Evolutionary conservation across 2,888 invertebrate species (phyloP).

Genomic region (Cyaniris semiargus): DNA sequence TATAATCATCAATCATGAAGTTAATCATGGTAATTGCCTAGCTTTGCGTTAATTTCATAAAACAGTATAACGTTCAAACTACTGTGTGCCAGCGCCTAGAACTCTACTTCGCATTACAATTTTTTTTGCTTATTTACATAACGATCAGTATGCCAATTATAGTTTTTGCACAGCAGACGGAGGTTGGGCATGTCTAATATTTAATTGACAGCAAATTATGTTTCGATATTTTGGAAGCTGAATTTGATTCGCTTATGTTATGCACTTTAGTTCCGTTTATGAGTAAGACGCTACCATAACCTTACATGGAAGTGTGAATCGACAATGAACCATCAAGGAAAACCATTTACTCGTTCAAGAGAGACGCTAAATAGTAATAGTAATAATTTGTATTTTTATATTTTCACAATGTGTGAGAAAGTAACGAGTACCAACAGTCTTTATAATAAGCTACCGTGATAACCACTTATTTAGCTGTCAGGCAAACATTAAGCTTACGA

Average conservation of each 20-base stretch:
- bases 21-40: too few species aligned
- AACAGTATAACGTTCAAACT: too few species aligned
- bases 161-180: not conserved
- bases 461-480: not conserved
- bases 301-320: not conserved
- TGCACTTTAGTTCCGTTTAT: conserved; percentile 6
- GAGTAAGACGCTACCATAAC: conserved; percentile 9
- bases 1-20: too few species aligned
- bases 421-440: not conserved
- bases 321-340: not conserved
- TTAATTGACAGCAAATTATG: not conserved
- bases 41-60: too few species aligned
- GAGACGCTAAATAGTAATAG: too few species aligned
- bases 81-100: too few species aligned
- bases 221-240: not conserved
- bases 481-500: not conserved
- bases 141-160: not conserved
- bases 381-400: not conserved
- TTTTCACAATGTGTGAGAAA: not conserved
- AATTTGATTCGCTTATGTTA: conserved; percentile 8
- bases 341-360: not conserved
- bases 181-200: conserved; percentile 14
- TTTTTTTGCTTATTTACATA: not conserved
- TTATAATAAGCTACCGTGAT: not conserved
- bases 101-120: not conserved